phyloP scores from a whole-genome alignment of 2,113 vertebrate genomes.

The Oreotrochilus melanogaster region DNA sequence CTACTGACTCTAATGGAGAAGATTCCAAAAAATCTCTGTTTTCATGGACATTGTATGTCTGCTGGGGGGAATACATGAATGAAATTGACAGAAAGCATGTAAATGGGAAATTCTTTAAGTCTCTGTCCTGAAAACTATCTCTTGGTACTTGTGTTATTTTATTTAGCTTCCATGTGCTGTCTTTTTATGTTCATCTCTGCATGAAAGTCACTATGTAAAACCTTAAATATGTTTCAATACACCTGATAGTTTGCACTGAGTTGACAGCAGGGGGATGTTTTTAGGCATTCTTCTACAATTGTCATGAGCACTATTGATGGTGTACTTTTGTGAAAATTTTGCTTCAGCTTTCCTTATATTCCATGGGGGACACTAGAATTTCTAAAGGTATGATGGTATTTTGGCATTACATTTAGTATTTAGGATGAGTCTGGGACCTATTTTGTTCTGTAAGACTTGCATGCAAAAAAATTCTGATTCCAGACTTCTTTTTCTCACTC shows the following conservation, averaged over 20 bases:
- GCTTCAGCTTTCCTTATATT: neutral
- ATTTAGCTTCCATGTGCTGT: neutral
- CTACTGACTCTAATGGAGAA: neutral
- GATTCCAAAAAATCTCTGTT: neutral
- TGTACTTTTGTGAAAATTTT: neutral
- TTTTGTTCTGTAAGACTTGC: neutral
- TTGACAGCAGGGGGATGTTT: neutral
- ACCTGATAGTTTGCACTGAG: neutral
- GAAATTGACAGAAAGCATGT: neutral
- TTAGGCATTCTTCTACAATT: neutral
- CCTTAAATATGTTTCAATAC: neutral
- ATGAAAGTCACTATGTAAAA: neutral
- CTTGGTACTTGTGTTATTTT: neutral
- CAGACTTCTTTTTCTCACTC: neutral
- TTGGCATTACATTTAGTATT: neutral
- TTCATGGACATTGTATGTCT: neutral
- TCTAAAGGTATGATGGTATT: neutral
- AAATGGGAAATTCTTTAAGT: neutral
- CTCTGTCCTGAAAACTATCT: neutral
- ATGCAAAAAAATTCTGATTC: neutral
- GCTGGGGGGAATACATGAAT: rapidly evolving
- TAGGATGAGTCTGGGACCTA: neutral
- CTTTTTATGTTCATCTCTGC: neutral
- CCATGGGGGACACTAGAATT: neutral
- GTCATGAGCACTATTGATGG: neutral